Conservation (phyloP, 2,888 invertebrate genomes). For the Drosophila kanekoi region DNA sequence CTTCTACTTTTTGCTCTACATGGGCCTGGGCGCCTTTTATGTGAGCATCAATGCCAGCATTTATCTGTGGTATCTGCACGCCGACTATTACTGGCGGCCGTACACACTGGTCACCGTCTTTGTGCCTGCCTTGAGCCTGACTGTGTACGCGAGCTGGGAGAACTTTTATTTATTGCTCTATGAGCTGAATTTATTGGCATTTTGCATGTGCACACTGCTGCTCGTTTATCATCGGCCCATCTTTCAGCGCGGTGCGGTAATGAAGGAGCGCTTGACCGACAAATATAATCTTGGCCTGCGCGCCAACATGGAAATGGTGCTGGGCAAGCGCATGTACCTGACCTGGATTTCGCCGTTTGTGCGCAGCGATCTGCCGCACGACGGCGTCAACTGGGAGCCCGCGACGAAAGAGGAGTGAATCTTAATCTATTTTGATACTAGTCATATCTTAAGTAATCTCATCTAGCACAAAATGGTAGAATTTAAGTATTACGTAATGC, state of each 20-base stretch:
- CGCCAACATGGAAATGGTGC: conserved; percentile 90
- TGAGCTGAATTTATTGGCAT: conserved; percentile 89
- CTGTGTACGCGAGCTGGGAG: conserved; percentile 88
- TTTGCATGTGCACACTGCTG: conserved; percentile 89
- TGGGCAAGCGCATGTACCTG: conserved; percentile 92
- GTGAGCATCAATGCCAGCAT: conserved; percentile 89
- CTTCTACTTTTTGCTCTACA: conserved; percentile 90
- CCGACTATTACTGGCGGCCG: conserved; percentile 82
- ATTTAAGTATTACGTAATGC: conserved; percentile 33
- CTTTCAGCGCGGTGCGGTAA: conserved; percentile 89
- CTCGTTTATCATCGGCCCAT: conserved; percentile 90
- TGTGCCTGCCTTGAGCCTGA: conserved; percentile 91
- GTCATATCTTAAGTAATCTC: conserved; percentile 41
- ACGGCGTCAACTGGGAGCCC: conserved; percentile 89
- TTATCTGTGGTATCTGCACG: conserved; percentile 87
- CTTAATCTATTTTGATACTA: conserved; percentile 15
- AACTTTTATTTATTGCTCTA: conserved; percentile 90
- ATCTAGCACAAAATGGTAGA: conserved; percentile 9
- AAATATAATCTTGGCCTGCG: conserved; percentile 90
- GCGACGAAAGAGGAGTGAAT: conserved; percentile 50
- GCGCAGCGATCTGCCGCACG: conserved; percentile 90
- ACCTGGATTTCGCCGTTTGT: conserved; percentile 93
- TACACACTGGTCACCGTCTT: conserved; percentile 88
- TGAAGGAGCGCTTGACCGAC: conserved; percentile 85
- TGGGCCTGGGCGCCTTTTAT: conserved; percentile 90